Evolutionary conservation across 2,888 invertebrate species (phyloP).

Genomic region (Clanis bilineata): DNA sequence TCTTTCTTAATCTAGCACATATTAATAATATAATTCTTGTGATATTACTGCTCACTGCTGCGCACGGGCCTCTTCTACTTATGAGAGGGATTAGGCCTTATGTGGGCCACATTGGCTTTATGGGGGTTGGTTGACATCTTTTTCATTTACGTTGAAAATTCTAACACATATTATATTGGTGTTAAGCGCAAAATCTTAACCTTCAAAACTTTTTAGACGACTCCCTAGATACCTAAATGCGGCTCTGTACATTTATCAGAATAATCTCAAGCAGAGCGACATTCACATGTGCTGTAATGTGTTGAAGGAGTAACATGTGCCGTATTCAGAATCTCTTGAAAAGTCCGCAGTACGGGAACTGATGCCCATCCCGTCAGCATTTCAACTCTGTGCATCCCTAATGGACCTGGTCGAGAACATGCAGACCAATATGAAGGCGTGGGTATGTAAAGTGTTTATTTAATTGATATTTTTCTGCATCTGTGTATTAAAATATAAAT

Average conservation of each 20-base stretch:
- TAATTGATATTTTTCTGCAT: not conserved
- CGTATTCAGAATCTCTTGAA: constrained; percentile 77
- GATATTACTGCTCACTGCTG: no score
- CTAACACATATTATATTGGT: no score
- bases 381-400: constrained; percentile 61
- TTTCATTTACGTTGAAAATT: no score
- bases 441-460: not conserved
- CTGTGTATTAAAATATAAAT: not conserved
- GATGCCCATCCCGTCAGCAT: constrained; percentile 70
- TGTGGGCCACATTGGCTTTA: no score
- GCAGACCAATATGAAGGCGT: not conserved
- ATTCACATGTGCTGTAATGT: constrained; percentile 73
- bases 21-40: no score
- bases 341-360: constrained; percentile 75
- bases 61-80: no score
- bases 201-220: not conserved
- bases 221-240: not conserved
- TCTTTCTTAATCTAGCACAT: no score
- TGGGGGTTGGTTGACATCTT: no score
- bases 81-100: no score
- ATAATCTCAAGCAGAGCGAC: constrained; percentile 15
- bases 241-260: constrained; percentile 17
- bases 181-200: no score
- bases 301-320: constrained; percentile 80
- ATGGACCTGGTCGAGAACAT: constrained; percentile 5